Evolutionary conservation across 2,113 vertebrate genomes (phyloP), one percentile per base, ranked within the genome.

Genomic region (Crotophaga sulcirostris): DNA sequence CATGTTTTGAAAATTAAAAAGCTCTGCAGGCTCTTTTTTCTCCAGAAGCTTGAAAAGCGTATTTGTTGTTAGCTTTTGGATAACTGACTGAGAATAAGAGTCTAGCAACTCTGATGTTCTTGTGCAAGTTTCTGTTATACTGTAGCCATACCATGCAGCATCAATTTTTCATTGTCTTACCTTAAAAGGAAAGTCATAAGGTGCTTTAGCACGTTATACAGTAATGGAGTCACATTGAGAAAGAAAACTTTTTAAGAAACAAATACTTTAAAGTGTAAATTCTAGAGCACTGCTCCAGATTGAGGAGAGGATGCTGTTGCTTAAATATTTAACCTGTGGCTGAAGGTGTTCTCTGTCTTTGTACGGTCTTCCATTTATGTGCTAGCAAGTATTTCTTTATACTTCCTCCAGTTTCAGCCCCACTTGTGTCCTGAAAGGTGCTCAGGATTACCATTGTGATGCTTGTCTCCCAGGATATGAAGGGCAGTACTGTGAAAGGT

Each of bases 401-500:
- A 21, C 74, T 91, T 91, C n/a, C 80, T 97, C 59, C 89, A 99
- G 99, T 90, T 99, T 99, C 96, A 99, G 99, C 87, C 97, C 98
- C 42, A 99, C 98, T 6, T 99, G 99, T 90, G 96, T 98, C 68
- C 91, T 97, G 28, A 98, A 99, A 34, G 99, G 97, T 21, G 92
- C 72, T 4, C 93, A 94, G 4, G 98, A 98, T 92, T 99, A 99
- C 96, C 97, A 89, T 29, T 99, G 99, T 66, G 96, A 98, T 28
- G 98, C 98, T 94, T 99, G 99, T 91, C 87, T 98, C 31, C 80
- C 62, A 7, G 99, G 99, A 33, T 99, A 99, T 11, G 99, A 99
- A 92, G 99, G 99, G 11, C 97, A 98, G 47, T 98, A 99, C 90
- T 99, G 99, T 91, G 99, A 99, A 95, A 99, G 98, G 99, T 99